Base-by-base conservation (phyloP, 2,113 vertebrate species). In the Meriones unguiculatus region DNA sequence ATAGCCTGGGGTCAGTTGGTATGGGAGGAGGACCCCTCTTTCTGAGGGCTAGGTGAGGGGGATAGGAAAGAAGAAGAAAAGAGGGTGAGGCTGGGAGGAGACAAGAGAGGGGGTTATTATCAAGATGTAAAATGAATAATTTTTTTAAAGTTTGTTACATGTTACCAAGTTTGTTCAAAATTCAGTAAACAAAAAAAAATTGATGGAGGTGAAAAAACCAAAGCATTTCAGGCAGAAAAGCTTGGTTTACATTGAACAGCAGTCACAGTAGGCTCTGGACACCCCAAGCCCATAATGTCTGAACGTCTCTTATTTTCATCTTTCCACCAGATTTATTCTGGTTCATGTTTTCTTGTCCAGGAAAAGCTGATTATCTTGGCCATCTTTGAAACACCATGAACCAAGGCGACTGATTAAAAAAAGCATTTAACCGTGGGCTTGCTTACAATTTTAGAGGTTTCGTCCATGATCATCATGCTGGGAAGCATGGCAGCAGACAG, bases 181-280 rank as follows among this genome's bases (percentile, higher is more conserved):
- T 17, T 69, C 5, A 46, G 38, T n/a, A 69, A 59, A 82, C 62
- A 28, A 88, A 88, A 88, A 88, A 57, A 91, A 41, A 80, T 25
- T 64, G 89, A 8, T 17, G 32, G 15, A 5, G 17, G 41, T 86
- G 17, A 50, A 85, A 50, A 85, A 67, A 67, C 28, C 5, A 50
- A 65, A 86, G 22, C 28, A 4, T 67, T 46, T 41, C 62, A 30
- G 41, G 82, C 59, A 85, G n/a, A 46, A 30, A 46, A 50, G 17
- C 38, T 18, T 7, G 8, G 52, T 24, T 6, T 14, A 30, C 18
- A 7, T 11, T 2, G 50, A 11, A 41, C 0, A 59, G 35, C 24
- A 75, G 69, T 28, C 50, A 25, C 8, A 57, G 28, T 0, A 64
- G 0, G 20, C 52, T 50, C 46, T n/a, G 13, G 41, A 20, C 15